phyloP scores from a whole-genome alignment of 2,797 vertebrate species.

The Pseudochromis fuscus region DNA sequence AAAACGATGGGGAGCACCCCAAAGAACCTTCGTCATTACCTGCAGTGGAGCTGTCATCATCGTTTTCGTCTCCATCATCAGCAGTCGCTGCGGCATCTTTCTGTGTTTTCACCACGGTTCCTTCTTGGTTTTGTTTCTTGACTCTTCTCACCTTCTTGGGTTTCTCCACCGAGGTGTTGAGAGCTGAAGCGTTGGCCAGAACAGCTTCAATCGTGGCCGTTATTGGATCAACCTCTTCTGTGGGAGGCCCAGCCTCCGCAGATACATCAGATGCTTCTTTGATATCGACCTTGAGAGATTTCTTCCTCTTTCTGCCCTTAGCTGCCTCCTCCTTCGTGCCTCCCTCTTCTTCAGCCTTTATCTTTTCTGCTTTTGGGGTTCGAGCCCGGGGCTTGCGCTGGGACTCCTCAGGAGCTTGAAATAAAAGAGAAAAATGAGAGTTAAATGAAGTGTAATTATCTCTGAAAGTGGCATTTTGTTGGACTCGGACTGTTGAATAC shows the following conservation, averaged over 20 bases:
- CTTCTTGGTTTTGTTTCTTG: slow-evolving; percentile 76
- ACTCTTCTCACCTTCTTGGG: slow-evolving; percentile 77
- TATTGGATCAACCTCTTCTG: slow-evolving; percentile 69
- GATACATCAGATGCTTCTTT: slow-evolving; percentile 47
- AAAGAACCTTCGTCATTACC: slow-evolving; percentile 56
- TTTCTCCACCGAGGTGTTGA: slow-evolving; percentile 55
- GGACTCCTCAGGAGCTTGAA: slow-evolving; percentile 51
- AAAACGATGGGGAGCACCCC: not conserved
- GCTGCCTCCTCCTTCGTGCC: slow-evolving; percentile 38
- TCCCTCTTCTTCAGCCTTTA: slow-evolving; percentile 43
- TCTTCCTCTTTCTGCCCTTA: slow-evolving; percentile 78
- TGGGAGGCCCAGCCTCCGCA: slow-evolving; percentile 41
- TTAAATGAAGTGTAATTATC: not conserved
- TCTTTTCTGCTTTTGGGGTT: slow-evolving; percentile 71
- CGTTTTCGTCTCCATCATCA: slow-evolving; percentile 75
- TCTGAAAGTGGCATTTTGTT: not conserved
- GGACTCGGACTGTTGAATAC: slow-evolving; percentile 49
- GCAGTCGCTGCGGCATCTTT: slow-evolving; percentile 66
- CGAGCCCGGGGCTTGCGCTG: slow-evolving; percentile 71
- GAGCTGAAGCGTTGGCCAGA: slow-evolving; percentile 61
- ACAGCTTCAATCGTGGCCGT: slow-evolving; percentile 75
- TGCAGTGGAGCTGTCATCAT: slow-evolving; percentile 78
- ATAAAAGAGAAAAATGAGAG: not conserved
- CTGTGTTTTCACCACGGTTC: slow-evolving; percentile 44
- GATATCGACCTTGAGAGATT: slow-evolving; percentile 57